phyloP scores from a whole-genome alignment of 2,113 vertebrate genomes.

The Ceyx margarethae region DNA sequence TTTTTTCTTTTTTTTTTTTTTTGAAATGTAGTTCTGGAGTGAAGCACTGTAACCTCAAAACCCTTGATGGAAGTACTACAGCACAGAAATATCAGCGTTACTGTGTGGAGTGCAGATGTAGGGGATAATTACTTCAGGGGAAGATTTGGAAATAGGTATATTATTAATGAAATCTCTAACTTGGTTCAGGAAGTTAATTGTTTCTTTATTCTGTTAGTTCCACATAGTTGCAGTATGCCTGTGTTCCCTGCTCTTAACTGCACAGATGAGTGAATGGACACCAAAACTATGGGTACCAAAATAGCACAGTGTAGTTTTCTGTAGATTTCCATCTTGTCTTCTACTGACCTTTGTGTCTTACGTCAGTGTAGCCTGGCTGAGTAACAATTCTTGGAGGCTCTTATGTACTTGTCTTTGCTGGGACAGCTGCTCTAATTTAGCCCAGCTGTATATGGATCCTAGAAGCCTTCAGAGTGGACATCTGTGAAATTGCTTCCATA shows the following conservation, averaged over 20 bases:
- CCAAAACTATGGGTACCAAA: not conserved
- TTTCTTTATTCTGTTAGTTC: not conserved
- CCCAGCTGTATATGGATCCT: not conserved
- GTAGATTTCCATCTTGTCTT: not conserved
- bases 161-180: not conserved
- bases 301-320: not conserved
- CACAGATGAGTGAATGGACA: not conserved
- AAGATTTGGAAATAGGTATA: not conserved
- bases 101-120: not conserved
- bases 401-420: not conserved
- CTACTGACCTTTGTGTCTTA: not conserved
- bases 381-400: not conserved
- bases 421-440: not conserved
- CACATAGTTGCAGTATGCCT: not conserved
- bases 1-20: not conserved
- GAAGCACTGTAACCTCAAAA: slow-evolving; percentile 16
- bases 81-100: not conserved
- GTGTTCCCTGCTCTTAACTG: not conserved
- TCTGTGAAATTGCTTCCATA: not conserved
- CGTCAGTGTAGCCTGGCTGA: not conserved
- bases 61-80: slow-evolving; percentile 3
- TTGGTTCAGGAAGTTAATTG: slow-evolving; percentile 10
- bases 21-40: slow-evolving; percentile 4
- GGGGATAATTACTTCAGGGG: slow-evolving; percentile 20
- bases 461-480: not conserved